Conservation (phyloP, 1,140 invertebrate genomes). For the Dendrolimus punctatus region DNA sequence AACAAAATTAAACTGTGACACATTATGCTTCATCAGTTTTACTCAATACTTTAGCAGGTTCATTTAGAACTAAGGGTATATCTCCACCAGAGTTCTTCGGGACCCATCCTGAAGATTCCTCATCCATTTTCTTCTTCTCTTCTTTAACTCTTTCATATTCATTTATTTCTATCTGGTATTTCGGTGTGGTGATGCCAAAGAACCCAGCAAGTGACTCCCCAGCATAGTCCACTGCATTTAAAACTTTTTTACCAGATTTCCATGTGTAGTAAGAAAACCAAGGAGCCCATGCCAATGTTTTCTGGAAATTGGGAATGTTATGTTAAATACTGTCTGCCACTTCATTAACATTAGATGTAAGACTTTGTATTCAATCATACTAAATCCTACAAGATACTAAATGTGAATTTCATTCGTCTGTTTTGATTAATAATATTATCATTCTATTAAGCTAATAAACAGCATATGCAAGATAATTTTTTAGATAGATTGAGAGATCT, state of each 20-base stretch:
- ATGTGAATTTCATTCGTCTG: no score
- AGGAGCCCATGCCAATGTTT: constrained; percentile 77
- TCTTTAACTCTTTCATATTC: constrained; percentile 80
- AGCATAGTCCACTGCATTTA: constrained; percentile 86
- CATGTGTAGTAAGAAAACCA: constrained; percentile 82
- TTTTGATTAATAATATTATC: no score
- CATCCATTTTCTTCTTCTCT: constrained; percentile 68
- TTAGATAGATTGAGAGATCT: no score
- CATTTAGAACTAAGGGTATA: constrained; percentile 55
- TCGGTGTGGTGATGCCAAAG: constrained; percentile 92
- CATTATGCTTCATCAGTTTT: constrained; percentile 5
- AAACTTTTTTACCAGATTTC: constrained; percentile 75
- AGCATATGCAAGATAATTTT: no score
- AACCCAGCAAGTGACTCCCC: constrained; percentile 89
- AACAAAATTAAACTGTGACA: not conserved
- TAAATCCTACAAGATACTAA: no score
- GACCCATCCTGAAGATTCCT: constrained; percentile 68
- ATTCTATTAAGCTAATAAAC: no score
- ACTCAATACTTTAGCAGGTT: constrained; percentile 29
- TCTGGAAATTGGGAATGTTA: constrained; percentile 60
- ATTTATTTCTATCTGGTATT: constrained; percentile 92
- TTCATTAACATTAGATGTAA: no score
- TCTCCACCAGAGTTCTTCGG: constrained; percentile 49
- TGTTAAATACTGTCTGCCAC: not conserved
- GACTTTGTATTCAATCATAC: no score